phyloP scores from a whole-genome alignment of 2,113 vertebrate species.

The Chaetura pelagica region DNA sequence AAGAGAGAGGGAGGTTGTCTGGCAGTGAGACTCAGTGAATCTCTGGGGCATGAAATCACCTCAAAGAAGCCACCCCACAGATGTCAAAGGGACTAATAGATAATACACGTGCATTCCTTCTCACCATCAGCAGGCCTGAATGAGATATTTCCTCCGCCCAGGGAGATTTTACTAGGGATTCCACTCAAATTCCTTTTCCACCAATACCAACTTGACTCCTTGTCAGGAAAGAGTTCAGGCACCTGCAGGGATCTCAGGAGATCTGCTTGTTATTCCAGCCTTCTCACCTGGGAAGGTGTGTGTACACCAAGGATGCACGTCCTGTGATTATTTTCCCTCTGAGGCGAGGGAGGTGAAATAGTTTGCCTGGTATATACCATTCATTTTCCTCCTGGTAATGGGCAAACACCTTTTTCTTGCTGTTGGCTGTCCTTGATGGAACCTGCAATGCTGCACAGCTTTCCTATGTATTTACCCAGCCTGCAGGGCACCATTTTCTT shows the following conservation, averaged over 20 bases:
- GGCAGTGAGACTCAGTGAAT: background rate
- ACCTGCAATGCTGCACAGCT: background rate
- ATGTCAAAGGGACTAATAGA: background rate
- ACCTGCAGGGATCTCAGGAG: background rate
- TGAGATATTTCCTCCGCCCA: background rate
- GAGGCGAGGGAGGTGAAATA: background rate
- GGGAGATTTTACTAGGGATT: background rate
- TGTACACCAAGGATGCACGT: background rate
- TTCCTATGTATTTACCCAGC: background rate
- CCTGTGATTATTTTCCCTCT: conserved; percentile 23
- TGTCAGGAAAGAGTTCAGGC: background rate
- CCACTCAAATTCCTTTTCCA: background rate
- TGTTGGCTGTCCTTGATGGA: conserved; percentile 19
- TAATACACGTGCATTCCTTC: background rate
- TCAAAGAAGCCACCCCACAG: background rate
- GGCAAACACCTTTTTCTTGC: conserved; percentile 3
- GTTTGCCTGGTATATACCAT: background rate
- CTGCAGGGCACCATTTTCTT: conserved; percentile 12
- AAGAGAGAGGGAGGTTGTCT: rapidly evolving
- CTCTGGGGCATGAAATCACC: background rate
- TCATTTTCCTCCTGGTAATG: conserved; percentile 27
- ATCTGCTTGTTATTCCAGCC: background rate
- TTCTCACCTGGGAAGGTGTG: background rate
- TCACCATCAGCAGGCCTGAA: rapidly evolving
- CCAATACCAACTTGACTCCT: background rate